Base-by-base conservation (phyloP, 2,113 vertebrate species). In the Lampris megalopsis region DNA sequence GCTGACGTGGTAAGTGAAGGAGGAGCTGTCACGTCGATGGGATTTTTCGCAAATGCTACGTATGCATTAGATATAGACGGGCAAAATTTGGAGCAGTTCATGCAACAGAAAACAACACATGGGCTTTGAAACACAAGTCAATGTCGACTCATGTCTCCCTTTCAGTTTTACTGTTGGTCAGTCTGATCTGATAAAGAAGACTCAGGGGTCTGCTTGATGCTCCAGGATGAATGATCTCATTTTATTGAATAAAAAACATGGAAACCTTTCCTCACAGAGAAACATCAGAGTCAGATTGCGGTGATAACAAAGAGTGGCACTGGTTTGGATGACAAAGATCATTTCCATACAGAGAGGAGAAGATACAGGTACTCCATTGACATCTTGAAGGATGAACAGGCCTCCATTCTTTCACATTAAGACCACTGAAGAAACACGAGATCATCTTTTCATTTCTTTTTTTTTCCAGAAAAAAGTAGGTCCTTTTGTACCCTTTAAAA, bases 171-270 rank as follows among this genome's bases (percentile, higher is more conserved):
- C 58, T 49, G 41, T 37, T 72, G 76, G 71, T 3, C 38, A 3
- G 24, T 64, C 73, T 48, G 68, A 9, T 63, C 64, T 54, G 70
- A 10, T 62, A 90, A 94, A 92, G 87, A 92, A 92, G 77, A 93
- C 87, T 90, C 91, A 36, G 73, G 80, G 86, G 61, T 89, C 76
- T 81, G 80, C 73, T 90, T 83, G 79, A 63, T 88, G 74, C 77
- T 72, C 71, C 50, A 52, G 88, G 88, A 88, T 78, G 76, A 86
- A 89, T 72, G 49, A 63, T 79, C 80, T 80, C 48, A 86, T 87
- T 92, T 92, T 91, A 93, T 92, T 92, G 71, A 86, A 75, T 71
- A 68, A 81, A 75, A 86, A 81, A 62, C 79, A 61, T 77, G 65
- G 50, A 64, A 72, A 75, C 63, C 7, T 63, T 69, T 86, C 80